Percentiles rank a stretch among this genome's conserved stretches.
Conservation (phyloP, 2,888 invertebrate species). For the Ariolimax columbianus region DNA sequence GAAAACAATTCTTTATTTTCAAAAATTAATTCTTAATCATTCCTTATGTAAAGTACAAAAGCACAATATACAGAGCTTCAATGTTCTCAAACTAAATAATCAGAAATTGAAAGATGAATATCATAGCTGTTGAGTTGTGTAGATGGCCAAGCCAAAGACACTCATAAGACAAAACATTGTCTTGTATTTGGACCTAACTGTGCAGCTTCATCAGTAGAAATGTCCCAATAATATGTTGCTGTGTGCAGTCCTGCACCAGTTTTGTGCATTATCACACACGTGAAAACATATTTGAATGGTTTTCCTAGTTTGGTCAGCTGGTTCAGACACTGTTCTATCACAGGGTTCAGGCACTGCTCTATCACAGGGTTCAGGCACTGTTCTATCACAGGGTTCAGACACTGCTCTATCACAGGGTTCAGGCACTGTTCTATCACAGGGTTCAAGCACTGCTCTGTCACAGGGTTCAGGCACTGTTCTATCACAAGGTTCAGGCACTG, state of each 20-base stretch:
- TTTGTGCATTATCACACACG: conserved; percentile 99
- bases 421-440: no score
- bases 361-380: no score
- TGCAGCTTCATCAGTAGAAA: conserved; percentile 96
- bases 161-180: conserved; percentile 99
- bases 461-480: no score
- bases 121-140: conserved; percentile 55
- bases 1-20: background rate
- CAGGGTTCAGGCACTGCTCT: no score
- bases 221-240: conserved; percentile 99
- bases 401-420: no score
- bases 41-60: background rate
- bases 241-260: conserved; percentile 99
- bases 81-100: background rate
- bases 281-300: conserved; percentile 99
- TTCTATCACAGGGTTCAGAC: no score
- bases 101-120: background rate
- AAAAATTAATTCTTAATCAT: background rate
- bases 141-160: conserved; percentile 91
- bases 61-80: background rate
- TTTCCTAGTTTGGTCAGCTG: conserved; percentile 96
- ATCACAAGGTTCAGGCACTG: no score
- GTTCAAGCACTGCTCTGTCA: no score
- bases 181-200: conserved; percentile 99
- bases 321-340: conserved; percentile 94